Conservation (phyloP, 2,113 vertebrate genomes). For the Anoplopoma fimbria region DNA sequence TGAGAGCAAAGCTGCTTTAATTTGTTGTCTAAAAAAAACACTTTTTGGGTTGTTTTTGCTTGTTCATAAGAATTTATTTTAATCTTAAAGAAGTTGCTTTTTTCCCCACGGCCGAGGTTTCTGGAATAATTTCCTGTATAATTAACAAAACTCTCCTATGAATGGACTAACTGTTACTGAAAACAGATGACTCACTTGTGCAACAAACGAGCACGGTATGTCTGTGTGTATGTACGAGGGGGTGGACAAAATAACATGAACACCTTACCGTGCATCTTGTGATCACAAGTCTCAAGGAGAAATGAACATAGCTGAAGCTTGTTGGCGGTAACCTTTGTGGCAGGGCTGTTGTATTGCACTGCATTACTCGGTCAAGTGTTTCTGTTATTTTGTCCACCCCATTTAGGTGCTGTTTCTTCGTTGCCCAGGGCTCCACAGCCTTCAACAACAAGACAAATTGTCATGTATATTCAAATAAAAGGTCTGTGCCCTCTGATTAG, state of each 20-base stretch:
- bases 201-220: slow-evolving; percentile 19
- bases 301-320: background rate
- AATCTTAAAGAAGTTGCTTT: background rate
- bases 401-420: background rate
- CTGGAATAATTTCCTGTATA: background rate
- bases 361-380: background rate
- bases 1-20: background rate
- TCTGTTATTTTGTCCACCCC: background rate
- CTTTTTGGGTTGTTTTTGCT: background rate
- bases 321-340: background rate
- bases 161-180: slow-evolving; percentile 36
- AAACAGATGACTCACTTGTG: slow-evolving; percentile 27
- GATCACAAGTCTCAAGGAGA: background rate
- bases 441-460: background rate
- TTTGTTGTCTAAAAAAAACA: background rate
- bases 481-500: background rate
- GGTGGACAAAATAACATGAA: slow-evolving; percentile 11
- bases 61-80: background rate
- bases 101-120: background rate
- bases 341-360: background rate
- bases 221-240: background rate
- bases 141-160: slow-evolving; percentile 3
- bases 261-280: background rate
- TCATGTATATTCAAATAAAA: background rate
- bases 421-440: background rate